phyloP scores from a whole-genome alignment of 2,888 invertebrate species.

The Leptopilina myrica region DNA sequence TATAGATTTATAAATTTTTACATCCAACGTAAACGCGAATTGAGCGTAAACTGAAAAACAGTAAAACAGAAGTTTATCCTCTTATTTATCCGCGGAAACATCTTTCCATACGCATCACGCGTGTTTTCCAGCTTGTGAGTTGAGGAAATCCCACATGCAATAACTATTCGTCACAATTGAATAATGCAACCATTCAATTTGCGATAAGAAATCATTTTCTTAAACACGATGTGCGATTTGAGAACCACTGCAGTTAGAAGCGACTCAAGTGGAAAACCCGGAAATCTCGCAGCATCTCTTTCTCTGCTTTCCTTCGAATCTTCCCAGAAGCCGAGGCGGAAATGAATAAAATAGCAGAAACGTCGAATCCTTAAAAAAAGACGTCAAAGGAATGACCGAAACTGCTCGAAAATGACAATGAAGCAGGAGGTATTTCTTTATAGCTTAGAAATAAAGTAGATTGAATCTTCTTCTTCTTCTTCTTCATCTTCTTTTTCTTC shows the following conservation, averaged over 20 bases:
- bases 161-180: background rate
- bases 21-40: too few relatives aligned
- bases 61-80: too few relatives aligned
- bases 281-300: slow-evolving; percentile 17
- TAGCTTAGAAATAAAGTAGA: background rate
- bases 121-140: too few relatives aligned
- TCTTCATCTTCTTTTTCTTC: background rate
- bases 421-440: background rate
- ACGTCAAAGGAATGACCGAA: background rate
- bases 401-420: background rate
- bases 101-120: too few relatives aligned
- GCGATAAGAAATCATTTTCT: background rate
- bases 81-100: too few relatives aligned
- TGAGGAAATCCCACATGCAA: background rate
- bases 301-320: slow-evolving; percentile 19
- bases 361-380: slow-evolving; percentile 18
- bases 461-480: background rate
- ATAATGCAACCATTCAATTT: background rate
- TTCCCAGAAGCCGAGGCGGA: slow-evolving; percentile 18
- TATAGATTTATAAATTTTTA: background rate
- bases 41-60: too few relatives aligned
- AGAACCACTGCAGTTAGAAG: slow-evolving; percentile 13
- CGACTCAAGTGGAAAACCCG: slow-evolving; percentile 16
- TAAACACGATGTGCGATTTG: background rate
- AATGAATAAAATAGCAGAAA: slow-evolving; percentile 32